A percentile compares a stretch with the other conserved stretches of the same genome.
These are phyloP conservation scores for Cydia fagiglandana DNA, from an alignment of 1,140 invertebrate species.

Conservation along the genomic window DNA sequence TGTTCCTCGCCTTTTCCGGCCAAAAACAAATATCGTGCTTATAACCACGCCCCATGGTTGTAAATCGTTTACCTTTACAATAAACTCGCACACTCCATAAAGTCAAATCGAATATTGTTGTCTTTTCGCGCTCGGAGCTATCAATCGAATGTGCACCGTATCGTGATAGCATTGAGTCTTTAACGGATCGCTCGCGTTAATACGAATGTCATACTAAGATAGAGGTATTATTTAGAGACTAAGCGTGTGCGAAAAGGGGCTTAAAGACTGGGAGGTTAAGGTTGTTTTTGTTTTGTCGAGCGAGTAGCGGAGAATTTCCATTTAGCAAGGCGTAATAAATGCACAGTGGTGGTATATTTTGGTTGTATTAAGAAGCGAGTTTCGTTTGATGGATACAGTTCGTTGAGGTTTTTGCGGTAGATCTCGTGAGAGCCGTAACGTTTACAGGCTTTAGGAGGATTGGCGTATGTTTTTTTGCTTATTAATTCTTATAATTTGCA, in stretches of 20 bases:
- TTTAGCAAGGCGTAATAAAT: constrained; percentile 58
- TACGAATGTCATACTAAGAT: constrained; percentile 56
- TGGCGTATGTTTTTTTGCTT: constrained; percentile 45
- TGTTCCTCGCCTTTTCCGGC: constrained; percentile 52
- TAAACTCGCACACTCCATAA: constrained; percentile 49
- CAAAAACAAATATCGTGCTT: constrained; percentile 64
- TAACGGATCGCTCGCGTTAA: constrained; percentile 57
- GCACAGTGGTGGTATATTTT: constrained; percentile 55
- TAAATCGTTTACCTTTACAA: constrained; percentile 51
- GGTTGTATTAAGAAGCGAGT: constrained; percentile 65
- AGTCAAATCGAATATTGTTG: constrained; percentile 68
- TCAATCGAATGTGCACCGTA: constrained; percentile 65
- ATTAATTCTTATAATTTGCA: constrained; percentile 35
- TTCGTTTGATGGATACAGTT: constrained; percentile 67
- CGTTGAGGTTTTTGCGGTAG: constrained; percentile 56
- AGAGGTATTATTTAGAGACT: constrained; percentile 47
- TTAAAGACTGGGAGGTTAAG: constrained; percentile 45
- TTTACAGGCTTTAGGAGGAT: constrained; percentile 32
- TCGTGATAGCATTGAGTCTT: constrained; percentile 57
- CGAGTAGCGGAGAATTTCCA: constrained; percentile 47
- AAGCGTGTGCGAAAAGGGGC: constrained; percentile 42
- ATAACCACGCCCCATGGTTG: constrained; percentile 52
- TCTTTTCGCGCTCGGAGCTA: constrained; percentile 49
- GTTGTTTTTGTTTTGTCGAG: constrained; percentile 40
- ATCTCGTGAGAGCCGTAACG: constrained; percentile 49